These are phyloP conservation scores for Hirtodrosophila cameraria DNA, from an alignment of 2,888 invertebrate genomes.

Conservation along the genomic window DNA sequence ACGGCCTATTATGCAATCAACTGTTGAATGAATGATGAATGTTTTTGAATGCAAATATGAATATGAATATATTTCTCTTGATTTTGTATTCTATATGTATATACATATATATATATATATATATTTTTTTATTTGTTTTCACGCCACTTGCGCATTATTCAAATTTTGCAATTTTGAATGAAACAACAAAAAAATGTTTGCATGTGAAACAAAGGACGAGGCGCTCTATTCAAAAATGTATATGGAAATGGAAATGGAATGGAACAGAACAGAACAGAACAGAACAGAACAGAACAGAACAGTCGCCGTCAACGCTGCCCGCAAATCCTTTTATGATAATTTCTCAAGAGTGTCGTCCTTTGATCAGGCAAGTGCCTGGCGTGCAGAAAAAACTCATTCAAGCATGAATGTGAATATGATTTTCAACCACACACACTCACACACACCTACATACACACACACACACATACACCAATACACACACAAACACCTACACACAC, in stretches of 20 bases:
- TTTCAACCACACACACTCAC: constrained; percentile 68
- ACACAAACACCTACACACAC: constrained; percentile 11
- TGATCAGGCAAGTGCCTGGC: constrained; percentile 81
- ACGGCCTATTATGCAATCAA: constrained; percentile 66
- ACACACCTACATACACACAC: constrained; percentile 23
- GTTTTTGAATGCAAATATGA: too few species aligned
- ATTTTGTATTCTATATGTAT: too few species aligned
- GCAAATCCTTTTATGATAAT: constrained; percentile 83
- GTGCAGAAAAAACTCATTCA: constrained; percentile 80
- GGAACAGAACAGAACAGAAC: constrained; percentile 39
- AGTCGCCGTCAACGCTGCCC: constrained; percentile 46
- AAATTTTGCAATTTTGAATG: constrained; percentile 69
- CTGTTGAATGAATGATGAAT: constrained; percentile 10
- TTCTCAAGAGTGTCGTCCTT: constrained; percentile 84
- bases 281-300: constrained; percentile 26
- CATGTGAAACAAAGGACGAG: constrained; percentile 58
- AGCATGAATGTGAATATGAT: constrained; percentile 82
- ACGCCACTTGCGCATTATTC: constrained; percentile 78
- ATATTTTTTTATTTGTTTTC: constrained; percentile 44
- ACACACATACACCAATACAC: constrained; percentile 19
- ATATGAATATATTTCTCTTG: constrained; percentile 42
- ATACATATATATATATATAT: constrained; percentile 35
- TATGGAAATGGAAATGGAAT: constrained; percentile 13
- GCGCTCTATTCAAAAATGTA: constrained; percentile 66
- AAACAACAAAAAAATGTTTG: constrained; percentile 21